Evolutionary conservation across 2,797 vertebrate species (phyloP).

Genomic region (Ataeniobius toweri): DNA sequence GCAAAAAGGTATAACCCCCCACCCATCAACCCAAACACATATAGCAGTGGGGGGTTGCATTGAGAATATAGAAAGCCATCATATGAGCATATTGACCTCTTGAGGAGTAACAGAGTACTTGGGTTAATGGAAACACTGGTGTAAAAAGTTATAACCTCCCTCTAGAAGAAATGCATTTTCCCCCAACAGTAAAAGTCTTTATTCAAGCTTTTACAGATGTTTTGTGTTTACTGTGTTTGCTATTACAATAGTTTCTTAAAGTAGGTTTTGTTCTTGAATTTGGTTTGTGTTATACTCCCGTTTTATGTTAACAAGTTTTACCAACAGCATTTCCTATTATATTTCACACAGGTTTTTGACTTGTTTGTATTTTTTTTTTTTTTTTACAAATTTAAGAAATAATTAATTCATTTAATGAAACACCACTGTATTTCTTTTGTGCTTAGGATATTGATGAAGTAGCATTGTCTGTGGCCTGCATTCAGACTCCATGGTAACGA

Average conservation of each 20-base stretch:
- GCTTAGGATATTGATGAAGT: not conserved
- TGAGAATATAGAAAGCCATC: slow-evolving; percentile 34
- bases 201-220: not conserved
- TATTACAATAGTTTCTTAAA: not conserved
- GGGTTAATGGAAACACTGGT: slow-evolving; percentile 16
- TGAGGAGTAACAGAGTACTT: slow-evolving; percentile 12
- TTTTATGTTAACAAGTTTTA: not conserved
- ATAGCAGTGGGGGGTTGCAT: slow-evolving; percentile 41
- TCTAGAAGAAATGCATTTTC: slow-evolving; percentile 17
- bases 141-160: slow-evolving; percentile 10
- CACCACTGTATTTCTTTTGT: not conserved
- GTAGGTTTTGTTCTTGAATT: not conserved
- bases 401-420: not conserved
- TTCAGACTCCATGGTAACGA: no score
- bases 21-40: slow-evolving; percentile 48
- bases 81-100: slow-evolving; percentile 16
- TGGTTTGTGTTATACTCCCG: not conserved
- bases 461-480: not conserved
- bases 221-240: not conserved
- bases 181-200: slow-evolving; percentile 8
- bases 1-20: slow-evolving; percentile 57
- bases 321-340: not conserved
- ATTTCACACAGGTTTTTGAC: not conserved
- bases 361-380: not conserved
- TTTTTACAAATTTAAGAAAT: not conserved